Evolutionary conservation across 1,140 invertebrate species (phyloP).

Genomic region (Lordiphosa mommai): DNA sequence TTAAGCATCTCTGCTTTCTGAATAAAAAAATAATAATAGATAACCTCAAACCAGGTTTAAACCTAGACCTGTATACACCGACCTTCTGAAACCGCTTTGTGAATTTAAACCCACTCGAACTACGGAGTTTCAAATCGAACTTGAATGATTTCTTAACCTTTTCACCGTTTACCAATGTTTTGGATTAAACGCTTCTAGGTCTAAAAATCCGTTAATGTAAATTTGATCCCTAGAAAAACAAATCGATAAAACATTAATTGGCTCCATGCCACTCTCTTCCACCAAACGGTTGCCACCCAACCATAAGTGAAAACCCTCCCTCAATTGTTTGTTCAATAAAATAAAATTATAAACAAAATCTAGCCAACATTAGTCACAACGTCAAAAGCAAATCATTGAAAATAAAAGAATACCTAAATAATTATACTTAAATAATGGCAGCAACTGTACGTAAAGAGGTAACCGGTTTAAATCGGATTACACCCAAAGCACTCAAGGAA

Average conservation of each 20-base stretch:
- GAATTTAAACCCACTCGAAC: no score
- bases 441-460: conserved; percentile 43
- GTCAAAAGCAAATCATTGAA: conserved; percentile 8
- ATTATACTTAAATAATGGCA: conserved; percentile 17
- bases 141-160: no score
- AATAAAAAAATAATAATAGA: no score
- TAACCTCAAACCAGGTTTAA: no score
- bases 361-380: conserved; percentile 18
- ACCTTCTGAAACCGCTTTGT: no score
- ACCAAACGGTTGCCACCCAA: conserved; percentile 21
- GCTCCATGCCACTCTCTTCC: background rate
- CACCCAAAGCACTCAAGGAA: conserved; percentile 86
- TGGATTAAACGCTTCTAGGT: no score
- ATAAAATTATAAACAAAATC: conserved; percentile 23
- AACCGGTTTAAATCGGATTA: conserved; percentile 82
- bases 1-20: no score
- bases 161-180: no score
- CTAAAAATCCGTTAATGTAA: no score
- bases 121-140: no score
- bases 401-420: conserved; percentile 3
- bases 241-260: background rate
- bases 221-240: no score
- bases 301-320: conserved; percentile 10
- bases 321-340: conserved; percentile 45
- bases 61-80: no score